phyloP scores from a whole-genome alignment of 2,113 vertebrate genomes.

The Hippocampus guttulatus region DNA sequence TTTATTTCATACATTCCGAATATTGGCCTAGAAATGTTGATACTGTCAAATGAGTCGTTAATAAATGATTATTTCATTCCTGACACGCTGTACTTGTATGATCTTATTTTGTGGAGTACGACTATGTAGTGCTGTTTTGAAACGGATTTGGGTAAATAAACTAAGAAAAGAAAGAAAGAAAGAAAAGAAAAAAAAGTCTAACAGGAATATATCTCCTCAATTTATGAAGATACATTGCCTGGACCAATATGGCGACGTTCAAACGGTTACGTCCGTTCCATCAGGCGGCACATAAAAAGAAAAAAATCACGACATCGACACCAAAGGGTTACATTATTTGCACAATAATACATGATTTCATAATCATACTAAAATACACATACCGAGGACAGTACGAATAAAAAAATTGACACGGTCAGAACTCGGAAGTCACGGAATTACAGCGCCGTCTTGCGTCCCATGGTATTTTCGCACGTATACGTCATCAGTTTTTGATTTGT shows the following conservation, averaged over 20 bases:
- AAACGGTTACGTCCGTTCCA: no score
- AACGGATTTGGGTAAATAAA: background rate
- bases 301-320: background rate
- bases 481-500: conserved; percentile 32
- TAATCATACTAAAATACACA: no score
- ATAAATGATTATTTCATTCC: conserved; percentile 28
- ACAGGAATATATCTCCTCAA: background rate
- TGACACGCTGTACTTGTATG: background rate
- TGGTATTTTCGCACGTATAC: background rate
- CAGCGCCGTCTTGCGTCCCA: background rate
- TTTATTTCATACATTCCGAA: background rate
- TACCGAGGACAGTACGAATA: no score
- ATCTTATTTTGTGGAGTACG: background rate
- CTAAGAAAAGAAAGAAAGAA: no score
- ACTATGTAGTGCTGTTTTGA: background rate
- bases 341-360: background rate
- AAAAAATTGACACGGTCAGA: background rate
- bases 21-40: background rate
- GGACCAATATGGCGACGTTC: background rate
- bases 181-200: background rate
- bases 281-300: background rate
- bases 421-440: background rate
- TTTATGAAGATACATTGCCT: background rate
- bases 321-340: background rate
- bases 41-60: conserved; percentile 5